Conservation (phyloP, 2,888 invertebrate species). For the Chaitophorus viminalis region DNA sequence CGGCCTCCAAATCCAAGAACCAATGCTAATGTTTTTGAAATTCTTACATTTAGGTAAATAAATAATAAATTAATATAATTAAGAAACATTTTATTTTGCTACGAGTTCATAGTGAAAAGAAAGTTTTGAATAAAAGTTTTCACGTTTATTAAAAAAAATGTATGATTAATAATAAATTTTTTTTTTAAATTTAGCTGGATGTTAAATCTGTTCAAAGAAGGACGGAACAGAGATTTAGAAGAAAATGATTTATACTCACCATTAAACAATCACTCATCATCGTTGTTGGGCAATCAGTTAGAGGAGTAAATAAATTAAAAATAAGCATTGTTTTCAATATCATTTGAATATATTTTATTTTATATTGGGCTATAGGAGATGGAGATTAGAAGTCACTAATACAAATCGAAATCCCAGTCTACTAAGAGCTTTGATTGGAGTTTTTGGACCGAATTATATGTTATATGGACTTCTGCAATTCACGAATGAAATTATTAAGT, state of each 20-base stretch:
- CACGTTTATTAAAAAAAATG: neutral
- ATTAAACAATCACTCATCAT: constrained; percentile 76
- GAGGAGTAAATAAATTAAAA: constrained; percentile 70
- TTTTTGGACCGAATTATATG: constrained; percentile 74
- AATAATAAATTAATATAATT: neutral
- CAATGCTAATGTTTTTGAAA: neutral
- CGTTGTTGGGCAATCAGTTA: constrained; percentile 74
- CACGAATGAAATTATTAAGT: constrained; percentile 68
- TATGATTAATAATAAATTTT: neutral
- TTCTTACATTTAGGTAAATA: neutral
- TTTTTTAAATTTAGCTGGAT: constrained; percentile 75
- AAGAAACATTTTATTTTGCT: too few relatives aligned
- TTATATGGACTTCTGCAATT: constrained; percentile 70
- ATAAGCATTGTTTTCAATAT: neutral
- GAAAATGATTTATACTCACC: constrained; percentile 80
- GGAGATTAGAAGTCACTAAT: constrained; percentile 73
- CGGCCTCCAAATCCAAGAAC: neutral
- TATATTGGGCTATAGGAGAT: constrained; percentile 65
- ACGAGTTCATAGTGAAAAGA: too few relatives aligned
- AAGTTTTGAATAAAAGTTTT: neutral
- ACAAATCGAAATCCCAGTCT: constrained; percentile 72
- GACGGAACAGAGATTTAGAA: constrained; percentile 77
- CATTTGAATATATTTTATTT: neutral
- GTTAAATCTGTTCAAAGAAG: constrained; percentile 79
- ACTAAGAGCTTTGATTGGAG: constrained; percentile 71